These are phyloP conservation scores for Athene noctua DNA, from an alignment of 2,113 vertebrate species.

Conservation along the genomic window DNA sequence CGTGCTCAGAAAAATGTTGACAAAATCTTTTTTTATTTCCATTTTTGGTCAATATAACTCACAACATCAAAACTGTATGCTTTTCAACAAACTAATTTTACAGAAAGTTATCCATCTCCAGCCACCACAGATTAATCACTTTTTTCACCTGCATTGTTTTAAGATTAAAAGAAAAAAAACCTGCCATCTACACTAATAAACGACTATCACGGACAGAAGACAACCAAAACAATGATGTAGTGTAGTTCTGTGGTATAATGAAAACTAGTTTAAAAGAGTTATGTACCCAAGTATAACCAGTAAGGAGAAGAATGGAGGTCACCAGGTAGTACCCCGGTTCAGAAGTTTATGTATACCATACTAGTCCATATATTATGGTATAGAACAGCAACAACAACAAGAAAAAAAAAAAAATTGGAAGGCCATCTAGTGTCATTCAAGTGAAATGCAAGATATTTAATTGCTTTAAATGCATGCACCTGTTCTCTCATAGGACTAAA, in stretches of 20 bases:
- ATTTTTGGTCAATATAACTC: not conserved
- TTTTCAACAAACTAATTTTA: not conserved
- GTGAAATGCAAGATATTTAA: not conserved
- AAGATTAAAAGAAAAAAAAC: not conserved
- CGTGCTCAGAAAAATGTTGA: not conserved
- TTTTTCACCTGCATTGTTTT: not conserved
- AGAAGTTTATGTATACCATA: not conserved
- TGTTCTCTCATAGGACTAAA: not conserved
- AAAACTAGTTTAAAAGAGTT: not conserved
- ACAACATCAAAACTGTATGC: not conserved
- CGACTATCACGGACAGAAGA: not conserved
- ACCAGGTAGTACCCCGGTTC: not conserved
- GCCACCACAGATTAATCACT: not conserved
- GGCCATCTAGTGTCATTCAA: conserved; percentile 37
- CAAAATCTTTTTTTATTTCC: not conserved
- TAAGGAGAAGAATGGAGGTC: not conserved
- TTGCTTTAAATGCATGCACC: not conserved
- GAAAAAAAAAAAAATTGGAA: not conserved
- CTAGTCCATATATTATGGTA: not conserved
- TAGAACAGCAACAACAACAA: not conserved
- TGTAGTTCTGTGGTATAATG: not conserved
- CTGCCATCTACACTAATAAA: not conserved
- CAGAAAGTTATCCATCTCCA: not conserved
- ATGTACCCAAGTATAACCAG: not conserved
- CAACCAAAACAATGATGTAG: not conserved